Percentiles rank a stretch among this genome's conserved stretches.
phyloP scores from a whole-genome alignment of 2,113 vertebrate genomes.

The Anseranas semipalmata region DNA sequence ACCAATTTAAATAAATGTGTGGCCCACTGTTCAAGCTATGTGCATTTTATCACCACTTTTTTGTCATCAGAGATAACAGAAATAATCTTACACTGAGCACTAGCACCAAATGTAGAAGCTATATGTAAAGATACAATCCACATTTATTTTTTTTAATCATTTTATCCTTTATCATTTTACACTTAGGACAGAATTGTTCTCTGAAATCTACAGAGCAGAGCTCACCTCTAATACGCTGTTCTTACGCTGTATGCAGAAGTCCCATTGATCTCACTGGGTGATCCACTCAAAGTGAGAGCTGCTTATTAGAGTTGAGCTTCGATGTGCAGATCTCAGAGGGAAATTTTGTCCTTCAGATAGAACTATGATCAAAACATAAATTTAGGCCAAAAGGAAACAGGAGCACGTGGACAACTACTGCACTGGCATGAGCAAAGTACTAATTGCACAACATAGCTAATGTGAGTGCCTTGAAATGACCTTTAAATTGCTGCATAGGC shows the following conservation, averaged over 20 bases:
- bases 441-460: neutral
- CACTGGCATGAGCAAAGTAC: neutral
- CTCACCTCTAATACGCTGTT: neutral
- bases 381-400: neutral
- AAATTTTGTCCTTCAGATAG: constrained; percentile 15
- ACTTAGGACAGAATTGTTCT: neutral
- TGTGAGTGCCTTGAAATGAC: neutral
- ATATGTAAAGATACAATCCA: neutral
- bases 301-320: constrained; percentile 2
- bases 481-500: neutral
- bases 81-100: fast-evolving
- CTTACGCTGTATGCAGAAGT: neutral
- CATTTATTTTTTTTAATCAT: neutral
- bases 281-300: constrained; percentile 24
- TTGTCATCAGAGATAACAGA: neutral
- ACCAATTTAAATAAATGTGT: neutral
- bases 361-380: constrained; percentile 12
- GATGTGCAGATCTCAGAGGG: neutral
- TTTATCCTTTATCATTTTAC: neutral
- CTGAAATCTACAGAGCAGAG: neutral
- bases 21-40: neutral
- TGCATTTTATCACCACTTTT: neutral
- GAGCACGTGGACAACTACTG: neutral
- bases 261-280: constrained; percentile 27
- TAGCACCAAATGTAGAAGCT: neutral